Conservation (phyloP, 2,113 vertebrate species). For the Corythaeola cristata region DNA sequence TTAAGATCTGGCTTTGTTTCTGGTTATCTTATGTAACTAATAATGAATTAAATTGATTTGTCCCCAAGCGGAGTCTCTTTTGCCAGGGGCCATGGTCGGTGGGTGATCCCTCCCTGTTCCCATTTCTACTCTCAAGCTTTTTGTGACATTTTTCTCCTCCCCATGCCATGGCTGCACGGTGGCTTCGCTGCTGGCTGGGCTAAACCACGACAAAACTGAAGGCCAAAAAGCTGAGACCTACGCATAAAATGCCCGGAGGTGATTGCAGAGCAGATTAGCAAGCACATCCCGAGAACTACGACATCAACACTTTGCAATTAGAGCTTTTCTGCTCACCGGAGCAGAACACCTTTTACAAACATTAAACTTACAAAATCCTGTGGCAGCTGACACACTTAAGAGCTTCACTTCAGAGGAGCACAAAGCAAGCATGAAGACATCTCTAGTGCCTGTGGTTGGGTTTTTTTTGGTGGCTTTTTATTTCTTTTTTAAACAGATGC, state of each 20-base stretch:
- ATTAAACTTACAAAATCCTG: not conserved
- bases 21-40: too few relatives aligned
- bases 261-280: not conserved
- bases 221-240: not conserved
- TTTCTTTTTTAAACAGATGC: not conserved
- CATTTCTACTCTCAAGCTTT: too few relatives aligned
- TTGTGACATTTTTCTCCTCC: too few relatives aligned
- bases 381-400: not conserved
- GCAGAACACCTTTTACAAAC: not conserved
- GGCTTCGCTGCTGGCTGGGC: too few relatives aligned
- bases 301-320: not conserved
- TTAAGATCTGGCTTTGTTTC: too few relatives aligned
- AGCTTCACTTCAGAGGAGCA: not conserved
- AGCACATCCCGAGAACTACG: not conserved
- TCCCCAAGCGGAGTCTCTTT: too few relatives aligned
- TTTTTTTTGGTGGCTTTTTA: not conserved
- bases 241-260: not conserved
- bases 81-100: too few relatives aligned
- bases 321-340: not conserved
- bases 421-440: not conserved
- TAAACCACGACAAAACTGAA: not conserved
- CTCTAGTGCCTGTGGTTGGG: not conserved
- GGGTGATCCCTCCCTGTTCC: too few relatives aligned
- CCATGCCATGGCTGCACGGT: too few relatives aligned
- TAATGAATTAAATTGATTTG: too few relatives aligned